Evolutionary conservation across 1,140 invertebrate species (phyloP).

Genomic region (Anoplophora glabripennis): DNA sequence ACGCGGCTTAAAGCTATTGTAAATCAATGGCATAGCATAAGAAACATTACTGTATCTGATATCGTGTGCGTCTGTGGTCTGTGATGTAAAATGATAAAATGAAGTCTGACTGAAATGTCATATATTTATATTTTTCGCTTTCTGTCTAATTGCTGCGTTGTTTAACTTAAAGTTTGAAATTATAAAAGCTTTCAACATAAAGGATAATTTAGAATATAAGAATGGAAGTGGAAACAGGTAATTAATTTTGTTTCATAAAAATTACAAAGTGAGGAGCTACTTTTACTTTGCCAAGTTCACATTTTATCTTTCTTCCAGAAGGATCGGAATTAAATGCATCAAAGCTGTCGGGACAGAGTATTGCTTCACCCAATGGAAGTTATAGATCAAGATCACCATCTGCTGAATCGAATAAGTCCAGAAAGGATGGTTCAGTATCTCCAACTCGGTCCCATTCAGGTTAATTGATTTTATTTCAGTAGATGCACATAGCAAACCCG

Average conservation of each 20-base stretch:
- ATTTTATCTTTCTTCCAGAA: conserved; percentile 14
- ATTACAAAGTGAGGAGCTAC: neutral
- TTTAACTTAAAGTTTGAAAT: neutral
- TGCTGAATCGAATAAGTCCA: conserved; percentile 6
- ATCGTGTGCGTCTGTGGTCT: too few relatives aligned
- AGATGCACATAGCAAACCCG: conserved; percentile 25
- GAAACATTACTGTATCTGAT: too few relatives aligned
- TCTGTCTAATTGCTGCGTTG: too few relatives aligned
- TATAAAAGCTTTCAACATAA: neutral
- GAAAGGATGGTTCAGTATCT: conserved; percentile 32
- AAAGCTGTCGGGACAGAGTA: conserved; percentile 3
- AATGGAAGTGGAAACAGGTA: conserved; percentile 27
- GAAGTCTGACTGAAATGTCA: too few relatives aligned
- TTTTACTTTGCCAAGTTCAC: neutral
- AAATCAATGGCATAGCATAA: too few relatives aligned
- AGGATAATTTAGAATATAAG: neutral
- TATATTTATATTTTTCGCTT: too few relatives aligned
- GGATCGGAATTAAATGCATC: conserved; percentile 19
- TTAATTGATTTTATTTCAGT: neutral
- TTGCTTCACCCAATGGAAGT: conserved; percentile 22
- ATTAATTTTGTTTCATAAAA: conserved; percentile 3
- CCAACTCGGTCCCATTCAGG: conserved; percentile 36
- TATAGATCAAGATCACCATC: conserved; percentile 36
- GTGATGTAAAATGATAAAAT: too few relatives aligned
- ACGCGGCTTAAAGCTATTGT: too few relatives aligned